Evolutionary conservation across 2,113 vertebrate genomes (phyloP).

Genomic region (Perca fluviatilis): DNA sequence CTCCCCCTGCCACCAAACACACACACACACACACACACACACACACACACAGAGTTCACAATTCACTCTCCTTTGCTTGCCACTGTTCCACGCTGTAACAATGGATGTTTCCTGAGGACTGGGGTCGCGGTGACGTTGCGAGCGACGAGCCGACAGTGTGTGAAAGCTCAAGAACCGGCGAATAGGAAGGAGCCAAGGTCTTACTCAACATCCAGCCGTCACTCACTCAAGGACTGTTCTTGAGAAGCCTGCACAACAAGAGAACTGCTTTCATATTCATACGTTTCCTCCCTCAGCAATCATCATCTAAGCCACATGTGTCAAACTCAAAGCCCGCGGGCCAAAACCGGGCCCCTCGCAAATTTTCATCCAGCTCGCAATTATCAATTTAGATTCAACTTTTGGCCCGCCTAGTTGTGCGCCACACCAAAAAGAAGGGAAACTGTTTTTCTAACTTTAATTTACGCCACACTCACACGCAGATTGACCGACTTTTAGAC

Average conservation of each 20-base stretch:
- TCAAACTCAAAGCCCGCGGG: no score
- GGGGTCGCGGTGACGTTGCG: slow-evolving; percentile 68
- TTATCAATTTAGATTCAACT: no score
- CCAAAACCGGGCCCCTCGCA: no score
- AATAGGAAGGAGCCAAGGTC: slow-evolving; percentile 63
- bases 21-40: slow-evolving; percentile 38
- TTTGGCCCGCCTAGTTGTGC: no score
- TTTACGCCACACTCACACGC: no score
- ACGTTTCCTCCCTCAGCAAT: slow-evolving; percentile 37
- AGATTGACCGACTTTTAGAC: no score
- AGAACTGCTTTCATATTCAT: slow-evolving; percentile 20
- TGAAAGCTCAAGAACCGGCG: slow-evolving; percentile 47
- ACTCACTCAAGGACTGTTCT: slow-evolving; percentile 5
- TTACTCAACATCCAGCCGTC: slow-evolving; percentile 44
- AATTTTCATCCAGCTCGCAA: no score
- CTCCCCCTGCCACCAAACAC: slow-evolving; percentile 42
- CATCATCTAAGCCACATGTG: not conserved
- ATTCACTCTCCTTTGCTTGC: slow-evolving; percentile 71
- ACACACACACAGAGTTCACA: no score
- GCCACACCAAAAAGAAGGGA: no score
- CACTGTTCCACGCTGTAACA: slow-evolving; percentile 84
- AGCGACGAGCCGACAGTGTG: slow-evolving; percentile 50
- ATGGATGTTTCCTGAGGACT: slow-evolving; percentile 89
- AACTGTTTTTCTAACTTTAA: no score
- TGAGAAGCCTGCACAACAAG: not conserved